These are phyloP conservation scores for Brachyopa scutellaris DNA, from an alignment of 2,888 invertebrate genomes.

Conservation along the genomic window DNA sequence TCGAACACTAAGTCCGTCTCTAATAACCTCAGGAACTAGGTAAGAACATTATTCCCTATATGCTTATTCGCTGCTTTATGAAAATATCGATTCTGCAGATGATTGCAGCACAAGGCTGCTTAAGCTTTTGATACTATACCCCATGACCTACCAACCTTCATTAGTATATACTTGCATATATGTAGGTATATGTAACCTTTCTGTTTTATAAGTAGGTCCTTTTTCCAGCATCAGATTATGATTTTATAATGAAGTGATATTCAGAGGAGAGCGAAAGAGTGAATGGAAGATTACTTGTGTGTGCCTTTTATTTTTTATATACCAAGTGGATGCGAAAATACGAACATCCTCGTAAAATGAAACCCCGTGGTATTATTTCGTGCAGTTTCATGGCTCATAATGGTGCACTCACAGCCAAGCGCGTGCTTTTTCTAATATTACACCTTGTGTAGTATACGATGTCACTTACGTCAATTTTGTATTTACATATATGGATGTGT, in stretches of 20 bases:
- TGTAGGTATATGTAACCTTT: no score
- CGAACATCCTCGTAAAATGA: slow-evolving; percentile 29
- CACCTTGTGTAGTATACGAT: neutral
- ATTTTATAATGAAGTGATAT: slow-evolving; percentile 37
- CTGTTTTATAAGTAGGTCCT: slow-evolving; percentile 21
- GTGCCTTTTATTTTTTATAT: slow-evolving; percentile 35
- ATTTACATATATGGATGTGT: neutral
- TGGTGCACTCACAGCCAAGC: slow-evolving; percentile 25
- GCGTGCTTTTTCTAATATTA: slow-evolving; percentile 28
- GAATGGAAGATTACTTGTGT: slow-evolving; percentile 15
- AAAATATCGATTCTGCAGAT: slow-evolving; percentile 29
- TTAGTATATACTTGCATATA: slow-evolving; percentile 16
- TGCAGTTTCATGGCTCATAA: neutral
- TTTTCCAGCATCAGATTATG: slow-evolving; percentile 42
- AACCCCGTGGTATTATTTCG: slow-evolving; percentile 1
- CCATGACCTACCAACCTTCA: slow-evolving; percentile 50
- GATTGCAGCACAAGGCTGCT: slow-evolving; percentile 23
- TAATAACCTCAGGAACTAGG: neutral
- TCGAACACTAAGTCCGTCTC: neutral
- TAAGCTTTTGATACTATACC: slow-evolving; percentile 24
- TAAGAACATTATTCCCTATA: slow-evolving; percentile 15
- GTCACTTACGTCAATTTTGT: slow-evolving; percentile 14
- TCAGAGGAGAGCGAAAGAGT: slow-evolving; percentile 16
- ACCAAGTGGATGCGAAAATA: slow-evolving; percentile 60
- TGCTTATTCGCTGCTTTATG: slow-evolving; percentile 17